Evolutionary conservation across 2,797 vertebrate genomes (phyloP), one percentile per base, ranked within the genome.

Genomic region (Bufotes viridis): DNA sequence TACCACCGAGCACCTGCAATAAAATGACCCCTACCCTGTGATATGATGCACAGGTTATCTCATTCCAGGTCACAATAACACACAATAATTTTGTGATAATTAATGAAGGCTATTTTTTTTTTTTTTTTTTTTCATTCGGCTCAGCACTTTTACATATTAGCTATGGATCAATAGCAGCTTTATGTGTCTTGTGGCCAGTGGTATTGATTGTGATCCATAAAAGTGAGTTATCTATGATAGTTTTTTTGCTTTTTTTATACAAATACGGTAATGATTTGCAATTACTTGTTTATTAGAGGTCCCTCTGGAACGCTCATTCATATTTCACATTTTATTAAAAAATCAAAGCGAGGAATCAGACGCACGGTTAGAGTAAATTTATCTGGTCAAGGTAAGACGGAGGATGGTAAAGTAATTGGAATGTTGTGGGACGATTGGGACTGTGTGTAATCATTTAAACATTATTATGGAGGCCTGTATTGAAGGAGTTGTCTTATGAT

Each of bases 71-170:
- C 82, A 53, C 34, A 81, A 65, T 69, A 70, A 34, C 85, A 88
- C 72, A 60, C 15, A 42, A 65, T 88, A 88, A 88, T 83, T 20
- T 80, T 51, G 84, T 88, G 81, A 84, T 79, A 84, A 88, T 84
- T 84, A 88, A 88, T 88, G 87, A 85, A 88, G n/a, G 20, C 65
- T 80, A 84, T 88, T 88, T 79, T 74, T 88, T 84, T n/a, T n/a
- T n/a, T n/a, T n/a, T n/a, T n/a, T 74, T 80, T 74, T 84, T 79
- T 79, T 53, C 75, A 85, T 85, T 84, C 65, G 63, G 55, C 82
- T 84, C 82, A 84, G 87, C 87, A 84, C 63, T 84, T 84, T 84
- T 79, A 15, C 76, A 61, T 57, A 72, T 79, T 80, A 85, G 85
- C 51, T 72, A 61, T 29, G 53, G 87, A 88, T 84, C 87, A 70